Evolutionary conservation across 2,888 invertebrate genomes (phyloP).

Genomic region (Hyppa rectilinea): DNA sequence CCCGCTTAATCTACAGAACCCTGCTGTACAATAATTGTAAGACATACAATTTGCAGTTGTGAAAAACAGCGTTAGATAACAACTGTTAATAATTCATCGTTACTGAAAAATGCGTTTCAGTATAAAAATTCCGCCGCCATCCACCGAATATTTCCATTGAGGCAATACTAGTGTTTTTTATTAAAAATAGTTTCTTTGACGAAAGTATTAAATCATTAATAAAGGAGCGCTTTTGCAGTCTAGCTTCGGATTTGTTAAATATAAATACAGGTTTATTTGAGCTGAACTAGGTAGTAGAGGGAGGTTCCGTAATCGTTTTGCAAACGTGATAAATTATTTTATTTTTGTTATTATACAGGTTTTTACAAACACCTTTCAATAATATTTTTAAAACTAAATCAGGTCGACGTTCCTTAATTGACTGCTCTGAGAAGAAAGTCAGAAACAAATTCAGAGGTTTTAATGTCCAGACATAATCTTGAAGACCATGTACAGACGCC

Average conservation of each 20-base stretch:
- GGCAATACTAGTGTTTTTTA: constrained; percentile 11
- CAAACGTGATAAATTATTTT: too few species aligned
- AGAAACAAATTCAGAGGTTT: too few species aligned
- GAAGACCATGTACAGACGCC: too few species aligned
- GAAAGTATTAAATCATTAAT: constrained; percentile 18
- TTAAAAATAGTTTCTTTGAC: constrained; percentile 24
- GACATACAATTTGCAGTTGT: not conserved
- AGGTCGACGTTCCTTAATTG: too few species aligned
- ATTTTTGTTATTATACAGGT: too few species aligned
- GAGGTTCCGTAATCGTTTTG: too few species aligned
- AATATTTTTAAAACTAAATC: too few species aligned
- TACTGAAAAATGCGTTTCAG: constrained; percentile 17
- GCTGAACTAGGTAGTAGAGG: not conserved
- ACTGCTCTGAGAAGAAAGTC: too few species aligned
- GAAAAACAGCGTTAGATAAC: constrained; percentile 11
- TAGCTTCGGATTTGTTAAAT: not conserved
- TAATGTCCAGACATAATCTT: too few species aligned
- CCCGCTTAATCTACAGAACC: too few species aligned
- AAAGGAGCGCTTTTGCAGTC: not conserved
- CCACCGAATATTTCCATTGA: constrained; percentile 23
- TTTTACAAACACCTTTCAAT: too few species aligned
- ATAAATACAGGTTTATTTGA: not conserved
- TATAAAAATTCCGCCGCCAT: constrained; percentile 18
- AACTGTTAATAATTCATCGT: constrained; percentile 9
- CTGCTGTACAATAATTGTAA: not conserved